Conservation (phyloP, 2,113 vertebrate genomes). For the Callospermophilus lateralis region DNA sequence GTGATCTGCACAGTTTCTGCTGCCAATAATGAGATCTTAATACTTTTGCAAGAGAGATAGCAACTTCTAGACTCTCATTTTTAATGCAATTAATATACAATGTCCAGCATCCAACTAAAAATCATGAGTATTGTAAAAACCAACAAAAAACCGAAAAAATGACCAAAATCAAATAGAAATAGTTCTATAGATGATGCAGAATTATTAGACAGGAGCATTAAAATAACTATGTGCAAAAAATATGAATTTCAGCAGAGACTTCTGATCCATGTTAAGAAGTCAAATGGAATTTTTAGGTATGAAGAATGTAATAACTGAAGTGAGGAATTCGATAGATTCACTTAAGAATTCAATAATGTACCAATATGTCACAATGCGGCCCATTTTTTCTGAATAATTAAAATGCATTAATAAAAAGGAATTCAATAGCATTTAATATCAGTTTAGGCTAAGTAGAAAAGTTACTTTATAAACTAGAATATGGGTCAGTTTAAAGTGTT, state of each 20-base stretch:
- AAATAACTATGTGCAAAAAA: background rate
- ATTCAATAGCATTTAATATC: background rate
- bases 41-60: background rate
- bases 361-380: background rate
- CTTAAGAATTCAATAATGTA: background rate
- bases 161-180: conserved; percentile 12
- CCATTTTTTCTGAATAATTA: background rate
- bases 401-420: too few species aligned
- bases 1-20: background rate
- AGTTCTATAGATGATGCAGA: background rate
- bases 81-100: background rate
- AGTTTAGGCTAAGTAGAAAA: background rate
- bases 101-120: conserved; percentile 20
- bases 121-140: background rate
- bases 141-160: background rate
- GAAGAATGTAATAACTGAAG: background rate
- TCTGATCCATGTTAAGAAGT: background rate
- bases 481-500: background rate
- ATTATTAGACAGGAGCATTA: background rate
- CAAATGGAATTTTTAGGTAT: background rate
- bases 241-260: background rate
- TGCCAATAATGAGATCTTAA: conserved; percentile 12
- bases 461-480: background rate
- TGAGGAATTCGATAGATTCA: background rate
- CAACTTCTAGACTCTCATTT: background rate